Base-by-base conservation (phyloP, 2,113 vertebrate genomes). In the Kryptolebias marmoratus region DNA sequence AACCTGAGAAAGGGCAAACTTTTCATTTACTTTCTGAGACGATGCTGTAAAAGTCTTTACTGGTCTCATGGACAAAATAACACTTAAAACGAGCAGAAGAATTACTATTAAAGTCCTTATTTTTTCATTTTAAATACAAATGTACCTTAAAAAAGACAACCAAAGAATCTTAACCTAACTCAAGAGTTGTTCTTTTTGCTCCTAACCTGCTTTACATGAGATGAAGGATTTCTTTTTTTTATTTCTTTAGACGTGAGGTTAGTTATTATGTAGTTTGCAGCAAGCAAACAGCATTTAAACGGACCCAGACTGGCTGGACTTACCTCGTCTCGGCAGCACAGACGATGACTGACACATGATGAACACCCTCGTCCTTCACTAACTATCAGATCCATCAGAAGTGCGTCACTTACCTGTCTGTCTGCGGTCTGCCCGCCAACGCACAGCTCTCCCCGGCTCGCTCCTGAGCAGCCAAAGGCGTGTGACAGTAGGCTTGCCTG, bases 401-500 rank as follows among this genome's bases (percentile, higher is more conserved):
- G 75, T 52, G 53, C 11, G 80, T 75, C 70, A 75, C 90, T 90
- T 91, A 94, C 93, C 93, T 90, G 87, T 71, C 47, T 81, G 75
- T 80, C 87, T 81, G 83, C 82, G 68, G 84, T 85, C 83, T 67
- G 84, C 68, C 68, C 75, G 14, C 49, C 66, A 49, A 79, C 84
- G 68, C 92, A 88, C 73, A 79, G 75, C 70, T 86, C 81, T 77
- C 80, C 75, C 62, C 56, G 82, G 62, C 64, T 77, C 5, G 70
- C 79, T 77, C 75, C 90, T 4, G 83, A 82, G 87, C 81, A 92
- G 82, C 87, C 80, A 12, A 92, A 73, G 77, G 90, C 88, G 31
- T 92, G 84, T 76, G 90, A 91, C 82, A 93, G 88, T 87, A 93
- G 82, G 64, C 90, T 90, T 3, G 90, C 90, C 86, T 92, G 92